Conservation (phyloP, 1,140 invertebrate genomes). For the Zaprionus ornatus region DNA sequence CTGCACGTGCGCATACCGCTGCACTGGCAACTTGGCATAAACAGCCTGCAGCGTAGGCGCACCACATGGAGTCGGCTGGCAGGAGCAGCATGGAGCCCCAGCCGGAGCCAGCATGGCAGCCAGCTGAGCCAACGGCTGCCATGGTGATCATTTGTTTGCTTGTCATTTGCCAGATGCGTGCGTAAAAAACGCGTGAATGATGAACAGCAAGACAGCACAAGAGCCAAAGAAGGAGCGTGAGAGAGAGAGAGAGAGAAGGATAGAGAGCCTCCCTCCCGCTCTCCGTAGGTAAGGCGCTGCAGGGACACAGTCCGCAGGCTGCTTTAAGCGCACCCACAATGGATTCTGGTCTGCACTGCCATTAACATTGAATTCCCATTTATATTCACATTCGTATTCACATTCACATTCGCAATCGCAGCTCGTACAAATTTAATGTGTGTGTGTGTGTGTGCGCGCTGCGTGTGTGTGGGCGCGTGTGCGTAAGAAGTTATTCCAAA, state of each 20-base stretch:
- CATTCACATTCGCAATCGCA: background rate
- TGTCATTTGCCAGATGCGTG: slow-evolving; percentile 63
- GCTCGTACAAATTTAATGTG: slow-evolving; percentile 27
- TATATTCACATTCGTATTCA: slow-evolving; percentile 20
- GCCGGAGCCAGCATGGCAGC: background rate
- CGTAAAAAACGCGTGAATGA: slow-evolving; percentile 32
- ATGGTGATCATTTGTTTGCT: slow-evolving; percentile 57
- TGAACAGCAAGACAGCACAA: background rate
- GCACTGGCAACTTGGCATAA: slow-evolving; percentile 10
- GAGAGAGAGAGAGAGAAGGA: background rate
- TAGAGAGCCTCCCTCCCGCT: too few species aligned
- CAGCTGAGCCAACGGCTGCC: slow-evolving; percentile 33
- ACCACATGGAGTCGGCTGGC: background rate
- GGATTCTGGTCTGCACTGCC: slow-evolving; percentile 11
- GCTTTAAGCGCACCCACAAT: slow-evolving; percentile 13
- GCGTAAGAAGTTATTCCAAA: slow-evolving; percentile 11
- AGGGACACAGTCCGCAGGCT: too few species aligned
- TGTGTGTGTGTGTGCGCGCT: background rate
- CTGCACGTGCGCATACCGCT: slow-evolving; percentile 9
- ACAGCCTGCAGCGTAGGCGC: background rate
- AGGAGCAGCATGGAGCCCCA: background rate
- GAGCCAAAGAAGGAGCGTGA: background rate
- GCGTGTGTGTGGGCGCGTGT: background rate
- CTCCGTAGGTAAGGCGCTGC: background rate
- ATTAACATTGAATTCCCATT: slow-evolving; percentile 40